Base-by-base conservation (phyloP, 2,113 vertebrate species). In the Leiothrix lutea region DNA sequence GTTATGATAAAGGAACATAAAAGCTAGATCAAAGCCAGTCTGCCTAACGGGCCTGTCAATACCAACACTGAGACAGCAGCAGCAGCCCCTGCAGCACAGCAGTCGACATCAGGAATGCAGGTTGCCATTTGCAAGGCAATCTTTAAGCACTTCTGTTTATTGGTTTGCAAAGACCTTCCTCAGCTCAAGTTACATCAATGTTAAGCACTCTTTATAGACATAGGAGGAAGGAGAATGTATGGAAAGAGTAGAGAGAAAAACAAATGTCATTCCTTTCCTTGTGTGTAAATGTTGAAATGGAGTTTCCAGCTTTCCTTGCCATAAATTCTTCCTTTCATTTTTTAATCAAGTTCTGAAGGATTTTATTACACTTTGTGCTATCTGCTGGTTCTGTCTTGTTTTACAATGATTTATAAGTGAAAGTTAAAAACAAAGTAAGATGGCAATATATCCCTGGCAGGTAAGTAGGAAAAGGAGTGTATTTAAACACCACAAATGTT, bases 11-110 rank as follows among this genome's bases (percentile, higher is more conserved):
- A 91, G 71, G 56, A 88, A 79, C 67, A 73, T 92, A 92, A 96
- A 94, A 95, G 38, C n/a, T 28, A 96, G 83, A 97, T 96, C 83
- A 97, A 97, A 97, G 86, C 20, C 65, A 80, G 50, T 25, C 69
- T 91, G 47, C 67, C 62, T 83, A 92, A 89, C 3, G 0, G 51
- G 35, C 25, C 78, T 90, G 83, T 88, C 85, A 66, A 38, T 84
- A 57, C 57, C 60, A 75, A 72, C 80, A 83, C 51, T 22, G n/a
- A 95, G 65, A 75, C 14, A 83, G 28, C 65, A 65, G 80, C 35
- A 92, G 71, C 45, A 92, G 67, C 19, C 57, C 57, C 83, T 54
- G 58, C 58, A 95, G 70, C 85, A 86, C 33, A 70, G 80, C 21
- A 40, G 79, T 56, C 67, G 53, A 35, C 56, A 77, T 20, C 35